Evolutionary conservation across 1,140 invertebrate species (phyloP).

Genomic region (Drosophila kikkawai): DNA sequence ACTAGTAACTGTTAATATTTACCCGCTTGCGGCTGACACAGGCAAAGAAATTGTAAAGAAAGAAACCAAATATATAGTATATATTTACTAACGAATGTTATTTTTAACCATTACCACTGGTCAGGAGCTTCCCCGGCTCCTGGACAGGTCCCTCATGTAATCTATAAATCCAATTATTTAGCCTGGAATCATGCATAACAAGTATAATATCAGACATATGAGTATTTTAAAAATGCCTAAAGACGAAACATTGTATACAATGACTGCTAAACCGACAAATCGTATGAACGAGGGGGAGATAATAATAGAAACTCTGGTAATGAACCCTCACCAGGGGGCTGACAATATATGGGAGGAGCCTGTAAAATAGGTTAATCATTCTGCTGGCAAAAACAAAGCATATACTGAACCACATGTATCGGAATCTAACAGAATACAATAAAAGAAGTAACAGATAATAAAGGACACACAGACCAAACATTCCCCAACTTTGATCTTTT

Average conservation of each 20-base stretch:
- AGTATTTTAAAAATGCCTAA: slow-evolving; percentile 65
- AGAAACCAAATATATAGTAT: slow-evolving; percentile 44
- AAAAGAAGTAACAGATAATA: slow-evolving; percentile 74
- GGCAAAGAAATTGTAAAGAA: slow-evolving; percentile 44
- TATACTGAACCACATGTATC: slow-evolving; percentile 53
- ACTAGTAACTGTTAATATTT: slow-evolving; percentile 65
- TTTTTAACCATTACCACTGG: slow-evolving; percentile 46
- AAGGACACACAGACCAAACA: slow-evolving; percentile 82
- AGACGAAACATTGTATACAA: slow-evolving; percentile 50
- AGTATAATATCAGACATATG: slow-evolving; percentile 66
- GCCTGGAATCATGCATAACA: slow-evolving; percentile 43
- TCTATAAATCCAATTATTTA: slow-evolving; percentile 51
- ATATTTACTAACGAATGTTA: slow-evolving; percentile 59
- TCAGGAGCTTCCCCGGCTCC: neutral
- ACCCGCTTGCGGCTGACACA: slow-evolving; percentile 55
- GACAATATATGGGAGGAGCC: slow-evolving; percentile 79
- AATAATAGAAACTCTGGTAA: slow-evolving; percentile 45
- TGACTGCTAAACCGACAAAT: slow-evolving; percentile 75
- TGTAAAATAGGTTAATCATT: slow-evolving; percentile 61
- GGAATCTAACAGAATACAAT: slow-evolving; percentile 59
- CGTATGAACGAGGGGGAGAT: slow-evolving; percentile 37
- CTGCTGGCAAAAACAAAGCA: slow-evolving; percentile 36
- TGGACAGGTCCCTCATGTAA: slow-evolving; percentile 34
- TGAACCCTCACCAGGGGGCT: slow-evolving; percentile 58
- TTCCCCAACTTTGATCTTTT: neutral